Conservation (phyloP, 2,888 invertebrate species). For the Temnothorax ravouxi region DNA sequence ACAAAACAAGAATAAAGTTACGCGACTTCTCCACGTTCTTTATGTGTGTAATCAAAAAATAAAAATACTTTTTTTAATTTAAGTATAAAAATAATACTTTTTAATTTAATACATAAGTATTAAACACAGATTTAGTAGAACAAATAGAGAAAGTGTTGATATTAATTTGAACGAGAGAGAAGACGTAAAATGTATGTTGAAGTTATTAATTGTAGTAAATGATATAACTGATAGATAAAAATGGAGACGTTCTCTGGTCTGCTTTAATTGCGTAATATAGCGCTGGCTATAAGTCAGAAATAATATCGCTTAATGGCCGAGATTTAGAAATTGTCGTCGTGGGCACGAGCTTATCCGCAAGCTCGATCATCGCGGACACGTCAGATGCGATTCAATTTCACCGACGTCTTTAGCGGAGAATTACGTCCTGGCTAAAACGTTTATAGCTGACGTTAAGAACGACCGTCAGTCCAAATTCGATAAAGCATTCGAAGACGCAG, state of each 20-base stretch:
- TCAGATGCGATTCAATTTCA: constrained; percentile 73
- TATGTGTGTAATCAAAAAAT: background rate
- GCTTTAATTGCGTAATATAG: constrained; percentile 23
- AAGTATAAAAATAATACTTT: background rate
- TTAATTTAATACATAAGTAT: background rate
- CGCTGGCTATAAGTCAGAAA: constrained; percentile 49
- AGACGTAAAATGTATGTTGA: constrained; percentile 22
- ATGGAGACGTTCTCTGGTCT: background rate
- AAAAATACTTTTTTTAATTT: background rate
- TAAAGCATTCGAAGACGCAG: background rate
- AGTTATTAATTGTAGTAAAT: constrained; percentile 14
- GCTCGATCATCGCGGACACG: constrained; percentile 69
- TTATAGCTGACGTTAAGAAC: background rate
- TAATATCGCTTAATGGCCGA: constrained; percentile 57
- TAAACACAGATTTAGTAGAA: background rate
- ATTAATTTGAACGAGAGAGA: background rate
- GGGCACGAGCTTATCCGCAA: constrained; percentile 58
- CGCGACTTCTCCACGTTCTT: background rate
- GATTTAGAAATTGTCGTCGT: constrained; percentile 63
- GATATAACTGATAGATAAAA: constrained; percentile 24
- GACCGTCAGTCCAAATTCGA: background rate
- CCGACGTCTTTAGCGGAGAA: constrained; percentile 59
- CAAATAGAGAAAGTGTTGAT: background rate
- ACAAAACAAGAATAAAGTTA: constrained; percentile 41
- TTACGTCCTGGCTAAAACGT: constrained; percentile 43